phyloP scores from a whole-genome alignment of 2,113 vertebrate genomes.

The Ellobius talpinus region DNA sequence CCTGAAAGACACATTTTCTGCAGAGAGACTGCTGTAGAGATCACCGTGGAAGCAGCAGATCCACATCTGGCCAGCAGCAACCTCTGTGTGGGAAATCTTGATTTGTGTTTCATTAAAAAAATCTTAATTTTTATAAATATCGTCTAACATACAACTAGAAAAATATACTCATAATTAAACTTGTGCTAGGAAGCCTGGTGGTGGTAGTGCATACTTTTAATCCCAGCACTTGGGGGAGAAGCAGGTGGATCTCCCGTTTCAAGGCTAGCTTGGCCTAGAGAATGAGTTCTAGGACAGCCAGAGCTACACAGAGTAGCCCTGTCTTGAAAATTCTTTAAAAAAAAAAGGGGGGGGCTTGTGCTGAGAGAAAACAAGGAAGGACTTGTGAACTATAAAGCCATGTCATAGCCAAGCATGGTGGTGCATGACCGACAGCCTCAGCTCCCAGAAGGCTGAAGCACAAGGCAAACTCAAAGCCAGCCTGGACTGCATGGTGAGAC shows the following conservation, averaged over 20 bases:
- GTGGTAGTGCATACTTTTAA: too few species aligned
- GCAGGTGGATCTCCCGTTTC: not conserved
- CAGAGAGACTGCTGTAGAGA: not conserved
- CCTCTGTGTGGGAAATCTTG: not conserved
- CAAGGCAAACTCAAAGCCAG: not conserved
- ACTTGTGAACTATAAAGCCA: not conserved
- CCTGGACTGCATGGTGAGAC: not conserved
- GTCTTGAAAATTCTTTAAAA: too few species aligned
- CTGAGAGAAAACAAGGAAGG: not conserved
- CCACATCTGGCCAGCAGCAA: not conserved
- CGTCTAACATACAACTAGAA: constrained; percentile 18
- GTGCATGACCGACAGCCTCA: not conserved
- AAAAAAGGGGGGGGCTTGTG: not conserved
- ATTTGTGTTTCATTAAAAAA: not conserved
- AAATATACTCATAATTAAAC: constrained; percentile 47
- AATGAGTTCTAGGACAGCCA: too few species aligned
- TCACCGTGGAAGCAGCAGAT: not conserved
- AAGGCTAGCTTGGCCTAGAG: too few species aligned
- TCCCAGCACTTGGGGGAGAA: not conserved
- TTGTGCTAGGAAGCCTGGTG: not conserved
- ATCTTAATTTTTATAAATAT: constrained; percentile 29
- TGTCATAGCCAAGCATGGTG: not conserved
- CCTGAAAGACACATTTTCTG: not conserved
- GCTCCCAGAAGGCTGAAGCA: not conserved
- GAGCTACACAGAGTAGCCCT: not conserved